Conservation (phyloP, 1,140 invertebrate genomes). For the Megathymus violae region DNA sequence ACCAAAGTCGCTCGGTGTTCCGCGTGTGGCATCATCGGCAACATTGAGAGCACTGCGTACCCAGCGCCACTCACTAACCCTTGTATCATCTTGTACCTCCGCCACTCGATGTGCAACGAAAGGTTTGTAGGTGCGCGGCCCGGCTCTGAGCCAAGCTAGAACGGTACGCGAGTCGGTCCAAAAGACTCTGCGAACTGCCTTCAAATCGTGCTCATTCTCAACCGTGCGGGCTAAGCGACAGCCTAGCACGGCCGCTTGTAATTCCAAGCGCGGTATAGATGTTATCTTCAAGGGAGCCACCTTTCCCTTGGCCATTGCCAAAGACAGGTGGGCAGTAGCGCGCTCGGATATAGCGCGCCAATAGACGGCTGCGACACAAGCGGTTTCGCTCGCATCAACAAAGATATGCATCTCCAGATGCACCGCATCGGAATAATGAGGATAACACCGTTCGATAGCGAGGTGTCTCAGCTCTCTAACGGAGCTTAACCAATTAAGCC, state of each 20-base stretch:
- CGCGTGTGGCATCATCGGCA: constrained; percentile 35
- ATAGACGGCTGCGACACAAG: too few species aligned
- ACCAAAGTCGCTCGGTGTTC: neutral
- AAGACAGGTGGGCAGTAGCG: too few species aligned
- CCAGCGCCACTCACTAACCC: constrained; percentile 44
- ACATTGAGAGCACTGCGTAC: constrained; percentile 7
- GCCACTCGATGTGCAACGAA: constrained; percentile 63
- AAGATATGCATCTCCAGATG: constrained; percentile 5
- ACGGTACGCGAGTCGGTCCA: constrained; percentile 42
- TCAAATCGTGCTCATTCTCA: constrained; percentile 16
- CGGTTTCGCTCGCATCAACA: constrained; percentile 15
- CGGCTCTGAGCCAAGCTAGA: constrained; percentile 40
- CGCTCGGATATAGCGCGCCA: too few species aligned
- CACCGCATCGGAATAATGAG: neutral
- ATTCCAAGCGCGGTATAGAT: constrained; percentile 37
- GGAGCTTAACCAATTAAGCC: neutral
- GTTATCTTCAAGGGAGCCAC: constrained; percentile 39
- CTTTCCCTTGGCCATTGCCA: constrained; percentile 18
- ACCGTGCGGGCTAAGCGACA: constrained; percentile 17
- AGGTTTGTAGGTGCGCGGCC: constrained; percentile 41
- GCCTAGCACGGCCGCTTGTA: constrained; percentile 39
- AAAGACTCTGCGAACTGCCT: constrained; percentile 12
- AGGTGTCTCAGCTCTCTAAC: neutral
- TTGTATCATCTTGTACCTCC: constrained; percentile 51
- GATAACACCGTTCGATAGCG: neutral